Percentiles rank a stretch among this genome's conserved stretches.
Evolutionary conservation across 2,797 vertebrate species (phyloP).

Genomic region (Hozukius guyotensis): DNA sequence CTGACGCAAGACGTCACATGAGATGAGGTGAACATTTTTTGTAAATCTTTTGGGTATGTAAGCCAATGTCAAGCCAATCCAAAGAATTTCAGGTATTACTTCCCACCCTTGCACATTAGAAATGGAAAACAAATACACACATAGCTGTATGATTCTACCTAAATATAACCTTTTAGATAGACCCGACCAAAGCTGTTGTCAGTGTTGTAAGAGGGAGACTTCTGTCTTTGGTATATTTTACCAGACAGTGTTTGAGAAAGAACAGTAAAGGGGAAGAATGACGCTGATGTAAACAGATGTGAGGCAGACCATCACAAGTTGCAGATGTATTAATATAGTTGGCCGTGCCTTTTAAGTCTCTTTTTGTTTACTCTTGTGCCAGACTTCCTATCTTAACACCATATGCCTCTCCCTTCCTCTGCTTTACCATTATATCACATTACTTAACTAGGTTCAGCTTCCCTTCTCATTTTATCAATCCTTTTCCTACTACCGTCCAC

Average conservation of each 20-base stretch:
- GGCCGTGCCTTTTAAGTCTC: neutral
- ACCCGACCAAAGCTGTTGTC: neutral
- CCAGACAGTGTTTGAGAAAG: neutral
- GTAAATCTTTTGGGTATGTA: neutral
- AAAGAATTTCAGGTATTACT: constrained; percentile 1
- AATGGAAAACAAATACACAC: neutral
- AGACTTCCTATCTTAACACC: neutral
- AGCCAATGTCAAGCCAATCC: constrained; percentile 1
- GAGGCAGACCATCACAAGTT: neutral
- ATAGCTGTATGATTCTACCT: neutral
- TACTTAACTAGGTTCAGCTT: neutral
- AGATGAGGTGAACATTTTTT: neutral
- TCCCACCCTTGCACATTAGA: neutral
- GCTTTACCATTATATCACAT: neutral
- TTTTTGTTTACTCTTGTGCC: constrained; percentile 6
- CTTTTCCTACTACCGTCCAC: neutral
- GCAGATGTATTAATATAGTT: constrained; percentile 10
- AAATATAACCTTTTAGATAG: constrained; percentile 1
- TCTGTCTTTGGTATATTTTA: neutral
- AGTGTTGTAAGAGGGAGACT: neutral
- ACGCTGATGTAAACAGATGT: constrained; percentile 7
- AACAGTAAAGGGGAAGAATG: neutral
- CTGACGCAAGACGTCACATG: neutral
- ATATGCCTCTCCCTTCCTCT: neutral
- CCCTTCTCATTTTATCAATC: neutral